phyloP scores from a whole-genome alignment of 2,797 vertebrate species.

The Enteromius argenteus region DNA sequence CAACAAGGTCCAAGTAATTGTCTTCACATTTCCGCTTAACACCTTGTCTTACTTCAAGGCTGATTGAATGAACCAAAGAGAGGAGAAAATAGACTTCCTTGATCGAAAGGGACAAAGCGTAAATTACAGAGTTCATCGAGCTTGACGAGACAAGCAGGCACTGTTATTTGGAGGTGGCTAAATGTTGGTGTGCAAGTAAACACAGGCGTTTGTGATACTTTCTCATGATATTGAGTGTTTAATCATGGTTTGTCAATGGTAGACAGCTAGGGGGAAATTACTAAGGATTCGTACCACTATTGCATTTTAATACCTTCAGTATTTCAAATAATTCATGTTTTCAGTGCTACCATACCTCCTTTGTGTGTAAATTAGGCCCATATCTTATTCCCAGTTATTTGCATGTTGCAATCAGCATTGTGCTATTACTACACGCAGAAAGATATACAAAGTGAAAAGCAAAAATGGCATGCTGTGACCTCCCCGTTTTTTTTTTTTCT shows the following conservation, averaged over 20 bases:
- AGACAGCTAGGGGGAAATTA: background rate
- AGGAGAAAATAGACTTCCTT: conserved; percentile 33
- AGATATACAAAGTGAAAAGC: conserved; percentile 11
- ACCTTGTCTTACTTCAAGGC: conserved; percentile 34
- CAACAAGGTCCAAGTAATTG: conserved; percentile 33
- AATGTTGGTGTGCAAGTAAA: background rate
- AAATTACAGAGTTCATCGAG: conserved; percentile 42
- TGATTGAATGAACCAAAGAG: conserved; percentile 47
- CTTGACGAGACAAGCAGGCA: conserved; percentile 14
- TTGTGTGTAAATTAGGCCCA: background rate
- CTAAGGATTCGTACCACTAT: background rate
- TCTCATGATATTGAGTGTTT: conserved; percentile 8
- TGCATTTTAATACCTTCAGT: background rate
- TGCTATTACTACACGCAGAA: background rate
- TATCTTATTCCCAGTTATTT: background rate
- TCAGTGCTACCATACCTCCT: background rate
- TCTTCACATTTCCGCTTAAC: conserved; percentile 15
- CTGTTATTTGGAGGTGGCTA: conserved; percentile 28
- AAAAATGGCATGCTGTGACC: conserved; percentile 33
- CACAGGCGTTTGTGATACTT: background rate
- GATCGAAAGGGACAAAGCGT: conserved; percentile 45
- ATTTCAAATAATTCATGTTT: background rate
- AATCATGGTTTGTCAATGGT: conserved; percentile 19
- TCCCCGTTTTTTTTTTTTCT: conserved; percentile 28
- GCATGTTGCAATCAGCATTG: background rate